Percentiles rank a stretch among this genome's conserved stretches.
phyloP scores from a whole-genome alignment of 2,113 vertebrate genomes.

The Eclectus roratus region DNA sequence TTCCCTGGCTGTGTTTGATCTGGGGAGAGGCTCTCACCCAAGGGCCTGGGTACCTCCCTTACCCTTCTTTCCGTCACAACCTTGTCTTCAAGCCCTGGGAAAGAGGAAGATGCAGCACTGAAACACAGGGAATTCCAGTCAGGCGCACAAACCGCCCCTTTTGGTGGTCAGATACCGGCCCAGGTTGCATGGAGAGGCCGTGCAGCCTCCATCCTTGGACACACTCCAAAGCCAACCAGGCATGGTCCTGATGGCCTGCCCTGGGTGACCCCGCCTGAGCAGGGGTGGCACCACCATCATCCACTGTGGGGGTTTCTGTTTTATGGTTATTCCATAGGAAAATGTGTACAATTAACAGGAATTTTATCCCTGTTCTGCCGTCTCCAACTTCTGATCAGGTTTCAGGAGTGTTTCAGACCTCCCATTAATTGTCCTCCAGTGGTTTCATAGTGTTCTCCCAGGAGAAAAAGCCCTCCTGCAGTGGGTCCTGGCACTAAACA shows the following conservation, averaged over 20 bases:
- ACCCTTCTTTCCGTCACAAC: not conserved
- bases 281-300: not conserved
- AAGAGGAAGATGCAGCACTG: not conserved
- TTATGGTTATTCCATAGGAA: not conserved
- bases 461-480: not conserved
- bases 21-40: not conserved
- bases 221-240: not conserved
- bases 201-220: not conserved
- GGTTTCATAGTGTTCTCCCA: fast-evolving
- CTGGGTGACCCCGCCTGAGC: not conserved
- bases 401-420: not conserved
- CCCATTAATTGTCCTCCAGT: not conserved
- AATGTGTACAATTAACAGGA: not conserved
- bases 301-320: not conserved
- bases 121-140: not conserved
- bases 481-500: not conserved
- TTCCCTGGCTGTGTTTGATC: not conserved
- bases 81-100: not conserved
- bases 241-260: fast-evolving
- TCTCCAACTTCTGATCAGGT: not conserved
- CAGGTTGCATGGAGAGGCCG: not conserved
- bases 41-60: not conserved
- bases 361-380: not conserved
- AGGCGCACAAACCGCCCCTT: not conserved
- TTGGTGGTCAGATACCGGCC: not conserved